Percentiles rank a stretch among this genome's conserved stretches.
Conservation (phyloP, 2,113 vertebrate genomes). For the Sula dactylatra region DNA sequence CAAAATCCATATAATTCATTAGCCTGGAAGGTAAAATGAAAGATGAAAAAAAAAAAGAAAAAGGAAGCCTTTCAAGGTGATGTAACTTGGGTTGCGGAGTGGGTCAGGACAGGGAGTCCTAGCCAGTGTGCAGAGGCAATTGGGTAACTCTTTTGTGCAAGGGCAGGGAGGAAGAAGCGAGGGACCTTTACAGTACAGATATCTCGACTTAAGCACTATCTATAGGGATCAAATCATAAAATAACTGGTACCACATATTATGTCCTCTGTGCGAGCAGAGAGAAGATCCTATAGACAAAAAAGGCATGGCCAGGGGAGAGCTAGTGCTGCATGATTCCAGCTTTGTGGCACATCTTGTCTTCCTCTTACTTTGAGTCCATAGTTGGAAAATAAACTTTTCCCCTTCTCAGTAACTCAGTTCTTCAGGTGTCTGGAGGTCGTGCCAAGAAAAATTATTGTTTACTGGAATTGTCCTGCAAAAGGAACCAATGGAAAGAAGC, state of each 20-base stretch:
- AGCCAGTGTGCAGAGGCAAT: not conserved
- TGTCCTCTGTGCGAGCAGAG: not conserved
- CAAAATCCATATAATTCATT: not conserved
- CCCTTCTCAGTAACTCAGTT: not conserved
- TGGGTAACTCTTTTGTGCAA: not conserved
- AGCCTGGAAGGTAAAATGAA: not conserved
- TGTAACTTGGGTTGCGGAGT: not conserved
- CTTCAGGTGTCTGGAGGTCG: not conserved
- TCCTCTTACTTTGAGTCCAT: not conserved
- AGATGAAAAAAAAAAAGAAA: not conserved
- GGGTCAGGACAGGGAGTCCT: not conserved
- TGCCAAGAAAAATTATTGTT: not conserved
- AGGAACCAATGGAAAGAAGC: not conserved
- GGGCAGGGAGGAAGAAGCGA: accelerated
- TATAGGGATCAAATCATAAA: not conserved
- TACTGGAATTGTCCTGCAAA: not conserved
- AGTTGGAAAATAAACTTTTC: not conserved
- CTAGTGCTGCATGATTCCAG: not conserved
- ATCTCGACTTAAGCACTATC: not conserved
- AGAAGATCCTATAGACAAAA: not conserved
- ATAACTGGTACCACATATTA: not conserved
- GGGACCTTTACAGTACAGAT: not conserved
- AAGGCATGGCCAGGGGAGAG: not conserved
- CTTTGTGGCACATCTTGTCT: not conserved
- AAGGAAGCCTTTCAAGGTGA: not conserved